Evolutionary conservation across 2,888 invertebrate species (phyloP).

Genomic region (Ophioninae sp.): DNA sequence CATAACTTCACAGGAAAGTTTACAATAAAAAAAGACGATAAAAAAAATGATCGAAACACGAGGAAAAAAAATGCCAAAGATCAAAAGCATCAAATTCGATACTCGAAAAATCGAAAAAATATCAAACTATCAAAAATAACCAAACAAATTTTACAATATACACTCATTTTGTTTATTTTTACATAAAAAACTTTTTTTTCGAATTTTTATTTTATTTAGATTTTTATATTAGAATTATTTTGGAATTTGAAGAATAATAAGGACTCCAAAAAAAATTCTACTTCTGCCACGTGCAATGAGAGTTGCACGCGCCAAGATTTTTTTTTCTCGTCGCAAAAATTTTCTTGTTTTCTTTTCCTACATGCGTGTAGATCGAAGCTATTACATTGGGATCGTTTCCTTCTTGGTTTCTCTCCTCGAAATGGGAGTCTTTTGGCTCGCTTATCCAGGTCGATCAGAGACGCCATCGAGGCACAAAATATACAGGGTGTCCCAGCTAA

Average conservation of each 20-base stretch:
- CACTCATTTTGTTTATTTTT: too few relatives aligned
- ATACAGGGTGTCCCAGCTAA: too few relatives aligned
- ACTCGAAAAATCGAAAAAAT: background rate
- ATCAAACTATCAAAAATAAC: too few relatives aligned
- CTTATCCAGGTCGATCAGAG: slow-evolving; percentile 28
- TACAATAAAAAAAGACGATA: background rate
- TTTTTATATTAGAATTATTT: too few relatives aligned
- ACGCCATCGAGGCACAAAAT: slow-evolving; percentile 28
- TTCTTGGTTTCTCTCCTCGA: slow-evolving; percentile 13
- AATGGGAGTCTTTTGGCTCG: slow-evolving; percentile 34
- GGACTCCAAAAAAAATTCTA: too few relatives aligned
- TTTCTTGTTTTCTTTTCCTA: slow-evolving; percentile 15
- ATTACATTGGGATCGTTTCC: slow-evolving; percentile 27
- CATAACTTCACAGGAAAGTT: background rate
- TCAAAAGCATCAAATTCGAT: background rate
- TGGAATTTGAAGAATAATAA: too few relatives aligned
- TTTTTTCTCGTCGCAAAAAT: background rate
- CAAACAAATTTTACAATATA: too few relatives aligned
- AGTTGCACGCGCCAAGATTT: too few relatives aligned
- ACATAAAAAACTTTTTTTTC: too few relatives aligned
- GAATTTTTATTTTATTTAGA: too few relatives aligned
- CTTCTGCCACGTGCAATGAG: too few relatives aligned
- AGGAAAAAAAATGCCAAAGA: background rate
- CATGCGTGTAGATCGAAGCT: slow-evolving; percentile 2
- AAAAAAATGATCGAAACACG: background rate